Percentiles rank a stretch among this genome's conserved stretches.
These are phyloP conservation scores for Mobula birostris DNA, from an alignment of 2,113 vertebrate genomes.

Conservation along the genomic window DNA sequence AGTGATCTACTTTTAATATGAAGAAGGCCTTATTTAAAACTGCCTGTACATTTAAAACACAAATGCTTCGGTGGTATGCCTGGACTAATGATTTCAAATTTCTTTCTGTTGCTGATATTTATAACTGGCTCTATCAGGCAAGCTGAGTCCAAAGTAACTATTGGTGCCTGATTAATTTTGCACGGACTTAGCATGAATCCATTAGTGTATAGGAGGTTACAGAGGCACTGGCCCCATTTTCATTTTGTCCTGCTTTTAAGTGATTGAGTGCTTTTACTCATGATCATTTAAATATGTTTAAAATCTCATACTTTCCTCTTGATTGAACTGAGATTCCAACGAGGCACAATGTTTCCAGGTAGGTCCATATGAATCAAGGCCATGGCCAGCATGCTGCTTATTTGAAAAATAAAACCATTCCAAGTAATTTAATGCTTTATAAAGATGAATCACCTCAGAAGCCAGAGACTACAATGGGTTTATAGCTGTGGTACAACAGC, in stretches of 20 bases:
- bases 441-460: neutral
- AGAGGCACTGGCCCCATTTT: conserved; percentile 36
- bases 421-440: conserved; percentile 16
- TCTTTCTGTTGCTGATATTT: conserved; percentile 16
- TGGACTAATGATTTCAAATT: conserved; percentile 12
- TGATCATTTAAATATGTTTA: conserved; percentile 37
- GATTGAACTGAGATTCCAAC: conserved; percentile 7
- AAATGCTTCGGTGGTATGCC: neutral
- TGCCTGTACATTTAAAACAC: neutral
- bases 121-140: conserved; percentile 14
- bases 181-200: conserved; percentile 28
- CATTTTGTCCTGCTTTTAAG: conserved; percentile 35
- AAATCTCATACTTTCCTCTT: conserved; percentile 24
- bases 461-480: neutral
- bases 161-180: conserved; percentile 25
- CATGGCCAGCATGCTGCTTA: conserved; percentile 9
- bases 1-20: neutral
- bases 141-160: neutral
- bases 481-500: neutral
- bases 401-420: conserved; percentile 20
- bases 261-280: conserved; percentile 28
- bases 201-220: conserved; percentile 32
- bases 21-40: conserved; percentile 5
- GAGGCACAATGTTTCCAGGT: neutral
- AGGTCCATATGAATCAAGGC: neutral